These are phyloP conservation scores for Drosophila guanche DNA, from an alignment of 1,140 invertebrate genomes.

Conservation along the genomic window DNA sequence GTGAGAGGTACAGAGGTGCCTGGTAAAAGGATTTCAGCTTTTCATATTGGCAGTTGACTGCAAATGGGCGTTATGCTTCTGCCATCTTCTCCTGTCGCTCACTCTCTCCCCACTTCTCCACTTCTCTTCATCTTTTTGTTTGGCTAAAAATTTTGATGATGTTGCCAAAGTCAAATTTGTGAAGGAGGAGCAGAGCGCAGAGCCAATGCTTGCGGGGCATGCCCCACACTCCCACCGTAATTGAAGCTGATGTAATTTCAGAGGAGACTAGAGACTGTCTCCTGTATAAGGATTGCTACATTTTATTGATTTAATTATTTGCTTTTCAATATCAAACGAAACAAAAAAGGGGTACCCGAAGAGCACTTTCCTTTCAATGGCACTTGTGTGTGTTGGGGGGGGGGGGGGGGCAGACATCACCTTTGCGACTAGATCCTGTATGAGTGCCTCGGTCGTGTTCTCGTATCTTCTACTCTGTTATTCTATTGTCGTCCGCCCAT, in stretches of 20 bases:
- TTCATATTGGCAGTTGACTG: conserved; percentile 80
- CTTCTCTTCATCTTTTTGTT: conserved; percentile 57
- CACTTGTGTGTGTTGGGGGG: no score
- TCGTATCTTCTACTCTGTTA: no score
- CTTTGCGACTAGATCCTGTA: no score
- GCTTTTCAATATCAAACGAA: conserved; percentile 28
- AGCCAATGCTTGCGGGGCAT: conserved; percentile 5
- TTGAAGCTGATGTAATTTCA: conserved; percentile 77
- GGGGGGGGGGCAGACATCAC: no score
- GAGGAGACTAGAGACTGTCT: conserved; percentile 35
- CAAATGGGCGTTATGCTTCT: conserved; percentile 75
- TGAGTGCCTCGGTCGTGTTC: no score
- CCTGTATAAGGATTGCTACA: conserved; percentile 66
- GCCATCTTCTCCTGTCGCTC: conserved; percentile 40
- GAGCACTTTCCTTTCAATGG: conserved; percentile 16
- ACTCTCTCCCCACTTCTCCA: background rate
- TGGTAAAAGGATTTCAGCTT: conserved; percentile 54
- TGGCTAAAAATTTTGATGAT: conserved; percentile 77
- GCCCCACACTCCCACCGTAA: conserved; percentile 34
- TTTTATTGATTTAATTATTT: conserved; percentile 79
- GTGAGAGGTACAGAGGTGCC: conserved; percentile 21
- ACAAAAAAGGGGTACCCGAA: conserved; percentile 2
- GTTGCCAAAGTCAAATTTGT: conserved; percentile 69
- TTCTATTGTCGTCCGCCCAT: no score
- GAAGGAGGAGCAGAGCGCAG: conserved; percentile 9